These are phyloP conservation scores for Erpetoichthys calabaricus DNA, from an alignment of 2,797 vertebrate genomes.

Conservation along the genomic window DNA sequence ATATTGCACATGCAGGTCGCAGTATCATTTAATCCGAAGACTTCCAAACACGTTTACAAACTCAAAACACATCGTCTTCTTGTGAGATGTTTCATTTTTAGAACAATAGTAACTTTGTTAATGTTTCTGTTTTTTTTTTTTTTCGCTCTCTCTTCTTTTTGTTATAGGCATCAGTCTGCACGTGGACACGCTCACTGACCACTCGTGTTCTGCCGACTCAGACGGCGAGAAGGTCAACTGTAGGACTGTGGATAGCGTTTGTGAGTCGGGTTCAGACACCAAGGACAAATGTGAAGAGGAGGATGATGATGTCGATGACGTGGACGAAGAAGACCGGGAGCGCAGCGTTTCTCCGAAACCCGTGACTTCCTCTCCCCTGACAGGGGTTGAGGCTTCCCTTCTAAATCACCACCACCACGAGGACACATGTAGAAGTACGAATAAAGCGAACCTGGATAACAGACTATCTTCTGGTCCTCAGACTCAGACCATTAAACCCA, in stretches of 20 bases:
- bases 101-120: too few relatives aligned
- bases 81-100: too few relatives aligned
- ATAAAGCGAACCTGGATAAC: constrained; percentile 44
- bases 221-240: constrained; percentile 78
- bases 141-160: not conserved
- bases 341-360: constrained; percentile 53
- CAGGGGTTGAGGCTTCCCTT: constrained; percentile 69
- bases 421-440: constrained; percentile 41
- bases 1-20: too few relatives aligned
- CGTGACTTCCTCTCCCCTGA: constrained; percentile 73
- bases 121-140: too few relatives aligned
- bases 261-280: constrained; percentile 57
- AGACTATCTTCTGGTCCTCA: constrained; percentile 56
- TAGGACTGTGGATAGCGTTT: constrained; percentile 52
- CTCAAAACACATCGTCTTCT: too few relatives aligned
- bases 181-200: constrained; percentile 87
- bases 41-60: too few relatives aligned
- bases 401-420: constrained; percentile 56
- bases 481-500: constrained; percentile 72
- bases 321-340: constrained; percentile 32
- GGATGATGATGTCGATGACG: constrained; percentile 39
- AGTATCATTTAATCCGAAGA: too few relatives aligned
- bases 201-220: constrained; percentile 86
- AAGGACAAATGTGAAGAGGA: constrained; percentile 66
- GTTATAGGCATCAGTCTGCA: constrained; percentile 80